Percentiles rank a stretch among this genome's conserved stretches.
These are phyloP conservation scores for Aspiorhynchus laticeps DNA, from an alignment of 2,113 vertebrate species.

Conservation along the genomic window DNA sequence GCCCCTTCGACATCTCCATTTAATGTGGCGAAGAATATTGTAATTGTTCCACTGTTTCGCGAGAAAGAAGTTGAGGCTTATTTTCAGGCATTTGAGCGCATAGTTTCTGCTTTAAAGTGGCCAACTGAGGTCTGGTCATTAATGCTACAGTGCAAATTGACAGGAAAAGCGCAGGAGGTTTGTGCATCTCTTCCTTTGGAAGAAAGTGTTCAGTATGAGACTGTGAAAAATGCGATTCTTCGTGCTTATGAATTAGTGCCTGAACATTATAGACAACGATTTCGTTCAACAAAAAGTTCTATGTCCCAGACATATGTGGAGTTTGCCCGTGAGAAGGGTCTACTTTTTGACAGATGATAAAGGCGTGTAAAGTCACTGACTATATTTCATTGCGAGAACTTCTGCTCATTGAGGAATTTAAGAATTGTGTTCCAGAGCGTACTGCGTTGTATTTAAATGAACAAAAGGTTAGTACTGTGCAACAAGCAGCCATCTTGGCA, in stretches of 20 bases:
- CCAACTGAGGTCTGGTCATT: not conserved
- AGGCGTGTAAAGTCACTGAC: not conserved
- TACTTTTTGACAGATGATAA: not conserved
- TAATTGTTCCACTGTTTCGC: not conserved
- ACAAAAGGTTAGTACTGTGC: not conserved
- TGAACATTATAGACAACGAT: not conserved
- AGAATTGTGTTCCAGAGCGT: not conserved
- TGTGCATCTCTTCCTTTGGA: not conserved
- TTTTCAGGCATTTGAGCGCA: not conserved
- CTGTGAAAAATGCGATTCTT: not conserved
- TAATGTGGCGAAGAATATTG: not conserved
- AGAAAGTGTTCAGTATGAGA: not conserved
- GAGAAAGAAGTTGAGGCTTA: not conserved
- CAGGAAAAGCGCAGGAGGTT: not conserved
- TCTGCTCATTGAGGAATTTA: not conserved
- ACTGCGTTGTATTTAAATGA: not conserved
- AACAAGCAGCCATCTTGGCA: not conserved
- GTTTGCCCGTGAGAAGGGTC: not conserved
- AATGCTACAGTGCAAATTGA: not conserved
- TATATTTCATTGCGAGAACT: not conserved
- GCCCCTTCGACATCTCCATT: not conserved
- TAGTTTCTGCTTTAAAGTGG: not conserved
- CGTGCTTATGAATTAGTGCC: not conserved
- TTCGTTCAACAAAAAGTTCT: not conserved
- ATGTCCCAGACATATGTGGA: not conserved